Conservation (phyloP, 2,888 invertebrate genomes). For the Synanthedon tipuliformis region DNA sequence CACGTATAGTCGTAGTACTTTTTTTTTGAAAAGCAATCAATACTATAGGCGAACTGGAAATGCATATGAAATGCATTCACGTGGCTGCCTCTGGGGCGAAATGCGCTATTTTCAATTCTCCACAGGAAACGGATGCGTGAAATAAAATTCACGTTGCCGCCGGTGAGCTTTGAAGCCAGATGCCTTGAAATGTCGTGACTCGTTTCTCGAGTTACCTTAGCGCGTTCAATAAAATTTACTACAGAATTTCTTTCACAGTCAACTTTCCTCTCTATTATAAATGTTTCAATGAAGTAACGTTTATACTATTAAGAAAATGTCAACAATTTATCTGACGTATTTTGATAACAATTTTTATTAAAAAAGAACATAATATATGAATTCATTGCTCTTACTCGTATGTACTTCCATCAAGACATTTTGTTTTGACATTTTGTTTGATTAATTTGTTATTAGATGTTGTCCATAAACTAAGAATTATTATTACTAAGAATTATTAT, state of each 20-base stretch:
- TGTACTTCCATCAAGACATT: no score
- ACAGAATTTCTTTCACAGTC: neutral
- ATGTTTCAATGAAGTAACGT: no score
- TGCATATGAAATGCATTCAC: constrained; percentile 1
- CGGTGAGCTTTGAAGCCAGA: constrained; percentile 31
- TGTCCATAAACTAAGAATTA: no score
- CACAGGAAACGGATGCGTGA: constrained; percentile 28
- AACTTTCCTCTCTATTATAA: neutral
- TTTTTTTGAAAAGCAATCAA: constrained; percentile 1
- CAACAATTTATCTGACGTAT: no score
- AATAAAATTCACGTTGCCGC: constrained; percentile 36
- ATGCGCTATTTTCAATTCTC: constrained; percentile 30
- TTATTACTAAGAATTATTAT: no score
- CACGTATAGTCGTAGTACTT: neutral
- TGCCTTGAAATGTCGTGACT: constrained; percentile 18
- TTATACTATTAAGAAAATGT: no score
- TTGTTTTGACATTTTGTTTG: no score
- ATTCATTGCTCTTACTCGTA: no score
- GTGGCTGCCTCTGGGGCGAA: constrained; percentile 4
- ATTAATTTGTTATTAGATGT: no score
- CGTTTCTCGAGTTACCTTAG: constrained; percentile 1
- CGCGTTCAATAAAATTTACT: constrained; percentile 1
- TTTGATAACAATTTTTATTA: no score
- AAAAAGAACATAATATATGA: no score
- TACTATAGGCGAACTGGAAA: constrained; percentile 4